Percentiles rank a stretch among this genome's conserved stretches.
Evolutionary conservation across 23 tunicate genomes (phyloP).

Genomic region (Clavelina lepadiformis): DNA sequence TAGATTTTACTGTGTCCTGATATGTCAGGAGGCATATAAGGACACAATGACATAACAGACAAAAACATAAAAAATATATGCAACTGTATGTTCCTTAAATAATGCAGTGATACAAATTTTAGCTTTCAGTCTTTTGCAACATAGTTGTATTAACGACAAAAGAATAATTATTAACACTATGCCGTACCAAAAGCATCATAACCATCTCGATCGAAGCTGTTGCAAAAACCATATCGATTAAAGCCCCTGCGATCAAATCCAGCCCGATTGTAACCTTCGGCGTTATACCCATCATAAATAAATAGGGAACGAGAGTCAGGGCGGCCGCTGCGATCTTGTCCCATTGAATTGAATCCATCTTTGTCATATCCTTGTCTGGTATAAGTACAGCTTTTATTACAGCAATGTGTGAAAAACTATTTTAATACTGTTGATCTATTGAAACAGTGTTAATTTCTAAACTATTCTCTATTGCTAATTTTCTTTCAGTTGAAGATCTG

Average conservation of each 20-base stretch:
- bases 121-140: no score
- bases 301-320: constrained; percentile 32
- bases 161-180: neutral
- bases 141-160: neutral
- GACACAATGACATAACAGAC: neutral
- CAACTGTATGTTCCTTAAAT: neutral
- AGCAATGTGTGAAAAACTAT: no score
- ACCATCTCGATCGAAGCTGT: constrained; percentile 54
- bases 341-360: constrained; percentile 64
- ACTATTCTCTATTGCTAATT: no score
- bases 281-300: constrained; percentile 61
- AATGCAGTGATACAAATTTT: neutral
- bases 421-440: no score
- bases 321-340: constrained; percentile 38
- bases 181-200: constrained; percentile 23
- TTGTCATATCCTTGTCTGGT: constrained; percentile 56
- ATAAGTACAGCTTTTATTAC: no score
- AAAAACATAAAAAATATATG: neutral
- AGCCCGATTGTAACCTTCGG: constrained; percentile 69
- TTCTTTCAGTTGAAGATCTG: neutral
- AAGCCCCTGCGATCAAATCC: constrained; percentile 68
- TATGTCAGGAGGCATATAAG: no score
- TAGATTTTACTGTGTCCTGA: no score
- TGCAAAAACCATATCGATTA: constrained; percentile 46
- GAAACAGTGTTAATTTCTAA: no score